Conservation (phyloP, 2,888 invertebrate genomes). For the Eurois occulta region DNA sequence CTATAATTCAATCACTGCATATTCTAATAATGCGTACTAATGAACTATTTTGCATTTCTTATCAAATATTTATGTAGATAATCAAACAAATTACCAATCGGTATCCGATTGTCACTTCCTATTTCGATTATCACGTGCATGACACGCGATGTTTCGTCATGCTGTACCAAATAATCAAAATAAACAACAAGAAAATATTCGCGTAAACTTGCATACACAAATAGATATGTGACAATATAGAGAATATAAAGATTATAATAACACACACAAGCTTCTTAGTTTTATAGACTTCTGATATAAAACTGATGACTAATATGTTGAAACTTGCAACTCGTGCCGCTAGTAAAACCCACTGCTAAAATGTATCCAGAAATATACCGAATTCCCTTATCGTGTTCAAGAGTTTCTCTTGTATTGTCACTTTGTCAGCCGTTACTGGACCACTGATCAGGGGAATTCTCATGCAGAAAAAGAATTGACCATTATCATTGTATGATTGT, state of each 20-base stretch:
- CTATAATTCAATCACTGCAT: slow-evolving; percentile 24
- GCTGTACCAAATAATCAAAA: slow-evolving; percentile 12
- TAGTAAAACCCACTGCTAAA: neutral
- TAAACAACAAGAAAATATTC: neutral
- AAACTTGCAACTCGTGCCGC: neutral
- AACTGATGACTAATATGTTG: neutral
- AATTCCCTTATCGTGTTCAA: neutral
- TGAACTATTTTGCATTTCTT: slow-evolving; percentile 23
- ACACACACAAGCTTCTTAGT: neutral
- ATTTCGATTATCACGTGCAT: slow-evolving; percentile 6
- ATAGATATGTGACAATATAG: neutral
- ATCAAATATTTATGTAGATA: neutral
- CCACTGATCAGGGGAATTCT: neutral
- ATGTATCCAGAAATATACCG: neutral
- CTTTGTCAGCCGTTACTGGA: neutral
- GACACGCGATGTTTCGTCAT: slow-evolving; percentile 3
- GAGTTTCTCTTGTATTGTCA: neutral
- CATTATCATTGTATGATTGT: neutral
- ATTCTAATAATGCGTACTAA: slow-evolving; percentile 9
- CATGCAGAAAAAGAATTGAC: neutral
- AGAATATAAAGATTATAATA: slow-evolving; percentile 8
- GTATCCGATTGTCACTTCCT: slow-evolving; percentile 8
- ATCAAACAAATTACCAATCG: neutral
- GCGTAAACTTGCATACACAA: neutral
- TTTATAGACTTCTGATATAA: neutral